Percentiles rank a stretch among this genome's conserved stretches.
These are phyloP conservation scores for Cephus spinipes DNA, from an alignment of 2,888 invertebrate genomes.

Conservation along the genomic window DNA sequence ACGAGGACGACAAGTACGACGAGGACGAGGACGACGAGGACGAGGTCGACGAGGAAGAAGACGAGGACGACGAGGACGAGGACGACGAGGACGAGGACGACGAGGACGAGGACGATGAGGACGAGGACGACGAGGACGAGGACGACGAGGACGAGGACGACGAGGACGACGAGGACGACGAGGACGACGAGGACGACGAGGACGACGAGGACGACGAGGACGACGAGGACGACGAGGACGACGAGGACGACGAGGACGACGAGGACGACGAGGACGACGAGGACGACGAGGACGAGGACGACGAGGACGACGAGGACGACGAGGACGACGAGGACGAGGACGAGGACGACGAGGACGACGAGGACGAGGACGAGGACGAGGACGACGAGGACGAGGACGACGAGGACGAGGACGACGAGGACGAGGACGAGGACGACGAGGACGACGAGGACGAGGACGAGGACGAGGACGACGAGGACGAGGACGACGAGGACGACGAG, in stretches of 20 bases:
- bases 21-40: background rate
- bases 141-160: background rate
- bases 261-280: background rate
- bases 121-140: background rate
- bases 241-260: background rate
- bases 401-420: background rate
- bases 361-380: background rate
- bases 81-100: background rate
- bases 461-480: background rate
- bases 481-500: background rate
- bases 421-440: background rate
- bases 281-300: background rate
- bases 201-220: slow-evolving; percentile 1
- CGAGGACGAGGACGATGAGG: too few relatives aligned
- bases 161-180: background rate
- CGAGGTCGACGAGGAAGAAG: background rate
- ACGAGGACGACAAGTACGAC: background rate
- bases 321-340: background rate
- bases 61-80: too few relatives aligned
- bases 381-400: background rate
- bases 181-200: slow-evolving; percentile 1
- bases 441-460: background rate
- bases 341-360: background rate
- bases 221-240: background rate
- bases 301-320: background rate